These are phyloP conservation scores for Masticophis lateralis DNA, from an alignment of 2,797 vertebrate species.

Conservation along the genomic window DNA sequence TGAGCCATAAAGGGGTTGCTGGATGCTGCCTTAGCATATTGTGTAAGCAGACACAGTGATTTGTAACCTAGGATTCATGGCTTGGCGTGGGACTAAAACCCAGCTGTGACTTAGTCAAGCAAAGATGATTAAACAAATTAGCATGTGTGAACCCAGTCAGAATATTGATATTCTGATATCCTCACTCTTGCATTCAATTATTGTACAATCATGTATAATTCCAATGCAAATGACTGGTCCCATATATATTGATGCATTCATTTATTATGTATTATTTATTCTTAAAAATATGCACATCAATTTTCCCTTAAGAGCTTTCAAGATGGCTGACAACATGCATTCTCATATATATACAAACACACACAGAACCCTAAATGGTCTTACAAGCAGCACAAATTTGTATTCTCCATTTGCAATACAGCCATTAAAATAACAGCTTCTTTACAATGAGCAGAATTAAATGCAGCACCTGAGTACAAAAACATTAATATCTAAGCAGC, in stretches of 20 bases:
- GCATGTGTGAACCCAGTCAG: background rate
- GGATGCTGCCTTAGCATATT: background rate
- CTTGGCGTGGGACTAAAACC: background rate
- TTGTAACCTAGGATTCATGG: background rate
- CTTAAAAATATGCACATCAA: background rate
- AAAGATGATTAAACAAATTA: background rate
- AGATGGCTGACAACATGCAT: background rate
- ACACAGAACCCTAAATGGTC: background rate
- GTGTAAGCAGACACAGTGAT: background rate
- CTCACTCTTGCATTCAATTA: background rate
- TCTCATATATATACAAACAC: background rate
- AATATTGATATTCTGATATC: background rate
- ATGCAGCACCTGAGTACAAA: background rate
- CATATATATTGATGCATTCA: background rate
- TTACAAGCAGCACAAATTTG: background rate
- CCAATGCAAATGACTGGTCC: background rate
- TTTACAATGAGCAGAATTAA: background rate
- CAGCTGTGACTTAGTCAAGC: background rate
- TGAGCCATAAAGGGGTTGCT: background rate
- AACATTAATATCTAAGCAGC: background rate
- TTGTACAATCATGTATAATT: background rate
- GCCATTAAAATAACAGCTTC: background rate
- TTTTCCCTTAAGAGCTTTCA: background rate
- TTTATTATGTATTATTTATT: background rate
- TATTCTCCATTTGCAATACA: background rate